These are phyloP conservation scores for Synodontis membranacea DNA, from an alignment of 2,113 vertebrate species.

Conservation along the genomic window DNA sequence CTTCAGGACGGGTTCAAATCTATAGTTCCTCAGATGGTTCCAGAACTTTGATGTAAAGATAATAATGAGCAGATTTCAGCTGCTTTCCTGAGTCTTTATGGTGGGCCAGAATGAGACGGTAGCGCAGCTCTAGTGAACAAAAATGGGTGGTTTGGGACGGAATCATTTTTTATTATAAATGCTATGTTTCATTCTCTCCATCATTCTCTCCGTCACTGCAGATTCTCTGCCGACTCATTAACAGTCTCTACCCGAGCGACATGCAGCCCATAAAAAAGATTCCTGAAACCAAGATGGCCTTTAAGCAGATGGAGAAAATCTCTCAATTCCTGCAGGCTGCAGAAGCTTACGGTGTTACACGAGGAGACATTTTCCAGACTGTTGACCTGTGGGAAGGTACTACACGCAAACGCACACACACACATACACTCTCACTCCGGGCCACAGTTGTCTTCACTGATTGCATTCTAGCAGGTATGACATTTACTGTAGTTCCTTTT, in stretches of 20 bases:
- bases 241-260: slow-evolving; percentile 77
- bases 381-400: slow-evolving; percentile 86
- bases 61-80: background rate
- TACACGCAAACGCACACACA: background rate
- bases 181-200: slow-evolving; percentile 12
- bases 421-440: background rate
- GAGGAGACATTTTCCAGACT: slow-evolving; percentile 84
- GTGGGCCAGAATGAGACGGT: background rate
- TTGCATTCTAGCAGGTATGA: background rate
- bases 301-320: slow-evolving; percentile 88
- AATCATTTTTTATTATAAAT: background rate
- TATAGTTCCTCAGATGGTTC: background rate
- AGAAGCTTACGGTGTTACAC: slow-evolving; percentile 77
- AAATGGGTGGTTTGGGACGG: background rate
- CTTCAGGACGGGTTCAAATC: background rate
- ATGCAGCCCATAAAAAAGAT: slow-evolving; percentile 78
- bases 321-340: slow-evolving; percentile 81
- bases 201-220: slow-evolving; percentile 45
- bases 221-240: slow-evolving; percentile 83
- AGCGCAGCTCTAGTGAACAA: background rate
- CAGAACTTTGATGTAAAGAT: background rate
- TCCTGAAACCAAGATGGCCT: slow-evolving; percentile 77
- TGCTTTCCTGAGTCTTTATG: background rate
- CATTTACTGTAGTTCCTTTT: background rate
- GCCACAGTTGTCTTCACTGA: background rate